Evolutionary conservation across 2,113 vertebrate species (phyloP), one percentile per base, ranked within the genome.

Genomic region (Callaeas wilsoni): DNA sequence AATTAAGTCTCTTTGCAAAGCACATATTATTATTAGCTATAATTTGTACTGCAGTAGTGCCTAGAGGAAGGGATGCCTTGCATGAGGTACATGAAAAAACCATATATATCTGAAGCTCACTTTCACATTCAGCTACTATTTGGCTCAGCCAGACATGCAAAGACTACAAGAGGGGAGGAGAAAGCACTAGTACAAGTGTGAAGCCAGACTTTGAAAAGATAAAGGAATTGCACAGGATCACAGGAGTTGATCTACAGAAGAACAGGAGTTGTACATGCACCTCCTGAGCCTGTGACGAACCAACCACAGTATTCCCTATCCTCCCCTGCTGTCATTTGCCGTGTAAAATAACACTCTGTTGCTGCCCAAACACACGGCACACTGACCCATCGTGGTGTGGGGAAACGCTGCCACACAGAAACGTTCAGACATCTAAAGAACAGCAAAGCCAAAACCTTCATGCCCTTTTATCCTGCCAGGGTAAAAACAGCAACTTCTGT

Each of bases 11-110:
- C 15, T 77, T 74, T 80, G 50, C 93, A 93, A 89, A 96, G 55
- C 57, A 86, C 56, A 30, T 81, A 90, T 86, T 95, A 87, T 87
- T 95, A 95, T 84, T 96, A 94, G 76, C 2, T 15, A 89, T 95
- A 96, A 97, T 96, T 96, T 97, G 93, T 96, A 92, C 69, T 94
- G 92, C 88, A 93, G 85, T 84, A 96, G 73, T 1, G 92, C 96
- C 90, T 95, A 95, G 76, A 96, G 94, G 94, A 90, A 96, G 56
- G 52, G 52, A 74, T 78, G 44, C 26, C 46, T 94, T 64, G 35
- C 49, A 70, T 56, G 71, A 93, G 4, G 64, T 74, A 49, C 30
- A 63, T 41, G 46, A 63, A 69, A 94, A 94, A 86, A 87, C 8
- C 20, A 41, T 7, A 75, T 12, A n/a, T 80, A 44, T 17, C 56